These are phyloP conservation scores for Cosmorhoe ocellata DNA, from an alignment of 2,888 invertebrate species.

Conservation along the genomic window DNA sequence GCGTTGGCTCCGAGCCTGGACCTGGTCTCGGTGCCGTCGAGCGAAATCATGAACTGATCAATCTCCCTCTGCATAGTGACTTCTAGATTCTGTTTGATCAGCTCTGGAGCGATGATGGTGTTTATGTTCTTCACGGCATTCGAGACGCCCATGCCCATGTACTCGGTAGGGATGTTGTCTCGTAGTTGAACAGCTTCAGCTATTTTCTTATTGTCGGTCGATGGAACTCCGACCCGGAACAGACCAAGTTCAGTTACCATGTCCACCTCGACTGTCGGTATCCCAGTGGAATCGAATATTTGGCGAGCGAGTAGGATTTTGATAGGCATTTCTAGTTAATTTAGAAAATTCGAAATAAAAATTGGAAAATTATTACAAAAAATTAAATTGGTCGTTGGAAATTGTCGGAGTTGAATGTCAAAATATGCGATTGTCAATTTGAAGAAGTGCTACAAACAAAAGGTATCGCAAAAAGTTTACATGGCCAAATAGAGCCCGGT, in stretches of 20 bases:
- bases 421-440: too few species aligned
- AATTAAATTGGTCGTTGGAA: too few species aligned
- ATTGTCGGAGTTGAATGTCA: too few species aligned
- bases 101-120: slow-evolving; percentile 88
- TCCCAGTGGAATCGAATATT: slow-evolving; percentile 98
- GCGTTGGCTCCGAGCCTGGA: slow-evolving; percentile 97
- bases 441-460: too few species aligned
- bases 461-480: too few species aligned
- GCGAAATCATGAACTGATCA: slow-evolving; percentile 92
- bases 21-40: slow-evolving; percentile 98
- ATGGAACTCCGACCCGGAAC: slow-evolving; percentile 97
- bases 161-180: slow-evolving; percentile 92
- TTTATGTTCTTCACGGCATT: slow-evolving; percentile 97
- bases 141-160: slow-evolving; percentile 95
- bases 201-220: slow-evolving; percentile 96
- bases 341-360: too few species aligned
- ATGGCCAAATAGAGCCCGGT: too few species aligned
- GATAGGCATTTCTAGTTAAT: slow-evolving; percentile 87
- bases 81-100: slow-evolving; percentile 90
- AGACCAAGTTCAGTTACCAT: slow-evolving; percentile 91
- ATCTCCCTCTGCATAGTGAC: slow-evolving; percentile 95
- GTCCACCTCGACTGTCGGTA: slow-evolving; percentile 98
- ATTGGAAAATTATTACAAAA: too few species aligned
- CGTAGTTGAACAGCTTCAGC: slow-evolving; percentile 97
- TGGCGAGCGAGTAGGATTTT: slow-evolving; percentile 95